A percentile compares a stretch with the other conserved stretches of the same genome.
These are phyloP conservation scores for Eupithecia subfuscata DNA, from an alignment of 2,888 invertebrate species.

Conservation along the genomic window DNA sequence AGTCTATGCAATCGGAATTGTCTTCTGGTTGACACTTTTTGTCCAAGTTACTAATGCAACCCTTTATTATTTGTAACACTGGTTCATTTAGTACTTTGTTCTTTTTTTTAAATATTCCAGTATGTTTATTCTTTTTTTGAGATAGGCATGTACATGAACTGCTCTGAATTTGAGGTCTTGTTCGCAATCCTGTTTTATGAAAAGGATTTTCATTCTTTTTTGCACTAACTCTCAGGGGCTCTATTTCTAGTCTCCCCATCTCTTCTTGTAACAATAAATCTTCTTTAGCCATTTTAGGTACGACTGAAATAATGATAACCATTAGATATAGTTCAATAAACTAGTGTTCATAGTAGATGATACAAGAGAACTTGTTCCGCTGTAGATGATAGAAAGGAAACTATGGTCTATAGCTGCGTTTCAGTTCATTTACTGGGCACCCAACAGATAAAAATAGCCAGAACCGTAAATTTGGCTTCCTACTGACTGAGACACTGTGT, in stretches of 20 bases:
- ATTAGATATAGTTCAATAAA: background rate
- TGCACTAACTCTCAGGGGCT: conserved; percentile 66
- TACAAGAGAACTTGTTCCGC: background rate
- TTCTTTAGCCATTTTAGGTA: conserved; percentile 71
- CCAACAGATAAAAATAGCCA: background rate
- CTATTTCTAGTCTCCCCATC: conserved; percentile 84
- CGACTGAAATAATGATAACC: conserved; percentile 43
- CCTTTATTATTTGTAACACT: conserved; percentile 78
- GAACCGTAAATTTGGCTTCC: background rate
- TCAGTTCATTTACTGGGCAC: background rate
- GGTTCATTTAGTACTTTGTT: conserved; percentile 83
- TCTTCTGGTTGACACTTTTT: conserved; percentile 42
- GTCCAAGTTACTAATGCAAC: conserved; percentile 46
- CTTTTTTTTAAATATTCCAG: conserved; percentile 70
- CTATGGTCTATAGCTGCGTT: background rate
- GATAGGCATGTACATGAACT: conserved; percentile 61
- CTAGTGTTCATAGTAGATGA: background rate
- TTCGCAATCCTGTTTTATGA: conserved; percentile 41
- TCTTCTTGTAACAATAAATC: conserved; percentile 79
- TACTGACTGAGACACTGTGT: background rate
- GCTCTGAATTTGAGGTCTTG: conserved; percentile 50
- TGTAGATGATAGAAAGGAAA: background rate
- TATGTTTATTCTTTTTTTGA: conserved; percentile 57
- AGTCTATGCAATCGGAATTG: conserved; percentile 51
- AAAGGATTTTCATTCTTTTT: conserved; percentile 69